Base-by-base conservation (phyloP, 1,140 invertebrate species). In the Calliopsis andreniformis region DNA sequence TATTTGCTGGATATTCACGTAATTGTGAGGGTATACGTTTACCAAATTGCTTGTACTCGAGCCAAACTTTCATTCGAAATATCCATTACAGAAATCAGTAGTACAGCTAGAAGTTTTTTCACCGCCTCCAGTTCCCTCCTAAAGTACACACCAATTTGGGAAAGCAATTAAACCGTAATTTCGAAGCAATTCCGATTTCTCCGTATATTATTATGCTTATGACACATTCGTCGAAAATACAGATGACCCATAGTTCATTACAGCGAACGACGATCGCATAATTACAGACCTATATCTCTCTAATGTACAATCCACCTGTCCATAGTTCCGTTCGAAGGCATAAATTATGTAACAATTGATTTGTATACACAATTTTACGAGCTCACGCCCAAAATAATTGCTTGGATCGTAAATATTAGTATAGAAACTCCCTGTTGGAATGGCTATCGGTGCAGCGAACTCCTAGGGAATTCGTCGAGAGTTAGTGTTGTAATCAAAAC, bases 291-390 rank as follows among this genome's bases (percentile, higher is more conserved):
- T 32, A 30, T 45, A 32, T 45, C 39, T 58, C 67, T 58, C 67
- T 69, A 69, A 69, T 47, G 53, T 45, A 70, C 67, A 70, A 59
- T 70, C 42, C 39, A 30, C 28, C 28, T 23, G 55, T 66, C 63
- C 30, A 66, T 66, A 66, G 47, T 59, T 70, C 20, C n/a, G 16
- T 30, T 10, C 14, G 8, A 32, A 45, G 18, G 55, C 53, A 30
- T 70, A 70, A 70, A 70, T 70, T 59, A 59, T 25, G 20, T 10
- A 47, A 56, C 53, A 70, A 70, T 70, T 70, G 67, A 70, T 70
- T 70, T 70, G 67, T 47, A 43, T 23, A 42, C 64, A 59, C 39
- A 47, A 70, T 58, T 70, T 70, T 59, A 53, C 16, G 14, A 14
- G 43, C 16, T 20, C 53, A 16, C n/a, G 4, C 25, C 23, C n/a